Conservation (phyloP, 1,140 invertebrate genomes). For the Neodiprion fabricii region DNA sequence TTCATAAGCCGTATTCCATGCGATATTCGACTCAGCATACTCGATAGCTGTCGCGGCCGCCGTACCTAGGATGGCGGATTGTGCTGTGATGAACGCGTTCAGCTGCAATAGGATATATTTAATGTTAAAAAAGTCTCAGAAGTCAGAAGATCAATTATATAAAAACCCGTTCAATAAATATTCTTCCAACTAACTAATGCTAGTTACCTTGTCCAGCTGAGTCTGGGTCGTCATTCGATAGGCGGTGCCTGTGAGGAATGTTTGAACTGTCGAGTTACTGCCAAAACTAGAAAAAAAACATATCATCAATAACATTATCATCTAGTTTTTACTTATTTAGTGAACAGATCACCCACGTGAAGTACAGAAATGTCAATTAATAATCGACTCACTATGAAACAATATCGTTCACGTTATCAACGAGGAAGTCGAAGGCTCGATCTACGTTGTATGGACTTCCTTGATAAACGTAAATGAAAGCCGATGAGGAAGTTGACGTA, state of each 20-base stretch:
- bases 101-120: constrained; percentile 27
- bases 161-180: no score
- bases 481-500: background rate
- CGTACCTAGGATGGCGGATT: constrained; percentile 14
- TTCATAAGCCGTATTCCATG: constrained; percentile 19
- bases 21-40: constrained; percentile 29
- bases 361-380: background rate
- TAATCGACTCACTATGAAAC: background rate
- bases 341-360: background rate
- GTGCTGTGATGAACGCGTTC: constrained; percentile 25
- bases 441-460: constrained; percentile 56
- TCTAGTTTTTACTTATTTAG: no score
- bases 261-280: background rate
- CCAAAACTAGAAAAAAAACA: background rate
- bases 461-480: constrained; percentile 48
- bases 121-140: no score
- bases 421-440: constrained; percentile 39
- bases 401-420: background rate
- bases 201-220: background rate
- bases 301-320: no score
- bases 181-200: background rate
- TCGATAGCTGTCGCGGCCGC: background rate
- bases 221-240: background rate
- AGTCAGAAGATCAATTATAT: no score
- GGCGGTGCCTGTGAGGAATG: background rate